These are phyloP conservation scores for Neodiprion pinetum DNA, from an alignment of 1,140 invertebrate species.

Conservation along the genomic window DNA sequence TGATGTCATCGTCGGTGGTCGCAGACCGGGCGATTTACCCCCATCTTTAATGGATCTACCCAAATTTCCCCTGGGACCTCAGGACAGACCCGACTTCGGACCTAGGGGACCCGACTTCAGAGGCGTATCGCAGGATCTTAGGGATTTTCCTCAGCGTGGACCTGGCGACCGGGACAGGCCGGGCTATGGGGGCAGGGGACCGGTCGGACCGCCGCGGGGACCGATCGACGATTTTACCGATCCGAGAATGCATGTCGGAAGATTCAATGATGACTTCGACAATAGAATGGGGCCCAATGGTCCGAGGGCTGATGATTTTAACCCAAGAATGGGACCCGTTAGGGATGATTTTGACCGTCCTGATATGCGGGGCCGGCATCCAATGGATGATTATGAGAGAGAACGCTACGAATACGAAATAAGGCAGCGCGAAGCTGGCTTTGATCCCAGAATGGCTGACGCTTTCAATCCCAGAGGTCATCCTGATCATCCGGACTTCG, in stretches of 20 bases:
- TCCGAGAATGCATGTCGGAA: slow-evolving; percentile 42
- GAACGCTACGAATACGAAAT: slow-evolving; percentile 58
- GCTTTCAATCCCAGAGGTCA: slow-evolving; percentile 50
- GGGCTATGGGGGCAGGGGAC: slow-evolving; percentile 39
- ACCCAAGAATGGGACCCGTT: slow-evolving; percentile 42
- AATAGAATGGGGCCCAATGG: slow-evolving; percentile 48
- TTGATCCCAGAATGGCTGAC: slow-evolving; percentile 43
- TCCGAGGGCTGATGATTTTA: slow-evolving; percentile 55
- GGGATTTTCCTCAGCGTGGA: slow-evolving; percentile 42
- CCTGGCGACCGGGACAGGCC: slow-evolving; percentile 40
- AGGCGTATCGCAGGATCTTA: slow-evolving; percentile 40
- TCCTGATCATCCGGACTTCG: slow-evolving; percentile 51
- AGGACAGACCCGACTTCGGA: slow-evolving; percentile 47
- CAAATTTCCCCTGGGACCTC: slow-evolving; percentile 43
- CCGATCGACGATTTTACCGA: slow-evolving; percentile 50
- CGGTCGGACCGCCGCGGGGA: slow-evolving; percentile 13
- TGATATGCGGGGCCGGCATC: slow-evolving; percentile 46
- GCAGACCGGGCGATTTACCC: slow-evolving; percentile 43
- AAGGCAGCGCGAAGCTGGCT: slow-evolving; percentile 45
- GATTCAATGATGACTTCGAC: slow-evolving; percentile 51
- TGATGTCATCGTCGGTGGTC: slow-evolving; percentile 31
- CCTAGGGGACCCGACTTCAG: slow-evolving; percentile 46
- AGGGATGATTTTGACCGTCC: slow-evolving; percentile 52
- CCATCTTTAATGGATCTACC: slow-evolving; percentile 55
- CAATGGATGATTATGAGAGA: slow-evolving; percentile 52